Conservation (phyloP, 2,113 vertebrate genomes). For the Opisthocomus hoazin region DNA sequence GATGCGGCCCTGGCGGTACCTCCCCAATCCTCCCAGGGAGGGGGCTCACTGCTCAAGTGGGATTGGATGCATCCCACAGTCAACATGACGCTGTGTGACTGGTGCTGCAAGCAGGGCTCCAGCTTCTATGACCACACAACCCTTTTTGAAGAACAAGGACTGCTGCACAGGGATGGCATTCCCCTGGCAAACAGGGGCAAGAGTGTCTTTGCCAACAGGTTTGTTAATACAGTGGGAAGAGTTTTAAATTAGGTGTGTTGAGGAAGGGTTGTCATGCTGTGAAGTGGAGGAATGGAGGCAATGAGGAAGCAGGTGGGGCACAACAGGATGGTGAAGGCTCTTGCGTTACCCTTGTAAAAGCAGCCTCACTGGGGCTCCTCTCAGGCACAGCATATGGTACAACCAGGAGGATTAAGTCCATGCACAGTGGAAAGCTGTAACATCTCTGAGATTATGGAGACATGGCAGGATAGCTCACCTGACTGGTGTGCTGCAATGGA, state of each 20-base stretch:
- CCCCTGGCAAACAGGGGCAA: neutral
- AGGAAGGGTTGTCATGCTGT: neutral
- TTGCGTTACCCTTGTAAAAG: neutral
- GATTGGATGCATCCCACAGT: neutral
- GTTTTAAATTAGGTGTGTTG: neutral
- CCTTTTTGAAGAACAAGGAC: neutral
- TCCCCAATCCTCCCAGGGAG: neutral
- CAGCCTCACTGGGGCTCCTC: neutral
- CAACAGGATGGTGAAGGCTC: neutral
- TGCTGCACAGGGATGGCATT: neutral
- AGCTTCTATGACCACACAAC: neutral
- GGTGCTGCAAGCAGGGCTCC: neutral
- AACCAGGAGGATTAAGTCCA: neutral
- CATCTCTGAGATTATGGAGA: neutral
- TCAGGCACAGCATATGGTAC: neutral
- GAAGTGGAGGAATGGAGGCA: neutral
- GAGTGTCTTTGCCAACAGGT: neutral
- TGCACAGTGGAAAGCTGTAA: neutral
- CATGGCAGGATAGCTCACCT: neutral
- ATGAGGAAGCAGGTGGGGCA: neutral
- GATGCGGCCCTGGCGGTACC: neutral
- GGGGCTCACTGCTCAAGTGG: neutral
- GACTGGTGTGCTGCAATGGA: neutral
- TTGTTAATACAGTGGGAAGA: neutral
- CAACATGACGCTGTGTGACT: accelerated